A percentile compares a stretch with the other conserved stretches of the same genome.
Evolutionary conservation across 2,113 vertebrate species (phyloP).

Genomic region (Crypturellus undulatus): DNA sequence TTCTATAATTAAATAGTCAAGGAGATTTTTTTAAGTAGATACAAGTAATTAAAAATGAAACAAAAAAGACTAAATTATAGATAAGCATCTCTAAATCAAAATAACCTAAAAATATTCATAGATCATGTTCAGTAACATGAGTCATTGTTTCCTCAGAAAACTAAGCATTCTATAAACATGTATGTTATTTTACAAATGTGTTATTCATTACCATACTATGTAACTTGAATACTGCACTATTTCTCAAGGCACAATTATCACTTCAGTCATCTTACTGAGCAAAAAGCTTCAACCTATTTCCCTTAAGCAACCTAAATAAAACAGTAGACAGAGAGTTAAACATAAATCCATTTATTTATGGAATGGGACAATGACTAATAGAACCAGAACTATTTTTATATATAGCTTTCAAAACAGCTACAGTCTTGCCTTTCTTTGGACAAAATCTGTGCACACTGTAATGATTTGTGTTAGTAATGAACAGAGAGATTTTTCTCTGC

Average conservation of each 20-base stretch:
- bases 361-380: conserved; percentile 62
- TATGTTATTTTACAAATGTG: background rate
- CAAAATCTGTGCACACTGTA: conserved; percentile 35
- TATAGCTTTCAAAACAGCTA: conserved; percentile 54
- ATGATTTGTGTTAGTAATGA: conserved; percentile 42
- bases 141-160: background rate
- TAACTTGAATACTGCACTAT: background rate
- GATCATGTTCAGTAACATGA: background rate
- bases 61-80: background rate
- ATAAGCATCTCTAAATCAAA: background rate
- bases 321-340: conserved; percentile 37
- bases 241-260: background rate
- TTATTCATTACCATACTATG: background rate
- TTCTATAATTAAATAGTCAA: background rate
- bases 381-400: conserved; percentile 66
- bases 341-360: conserved; percentile 51
- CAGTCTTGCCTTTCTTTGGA: conserved; percentile 70
- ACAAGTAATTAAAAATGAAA: background rate
- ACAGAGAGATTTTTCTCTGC: conserved; percentile 6
- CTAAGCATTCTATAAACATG: background rate
- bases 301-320: background rate
- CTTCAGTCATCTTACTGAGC: background rate
- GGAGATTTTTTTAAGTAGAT: background rate
- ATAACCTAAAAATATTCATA: background rate
- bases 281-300: background rate